Evolutionary conservation across 2,113 vertebrate genomes (phyloP).

Genomic region (Pycnonotus jocosus): DNA sequence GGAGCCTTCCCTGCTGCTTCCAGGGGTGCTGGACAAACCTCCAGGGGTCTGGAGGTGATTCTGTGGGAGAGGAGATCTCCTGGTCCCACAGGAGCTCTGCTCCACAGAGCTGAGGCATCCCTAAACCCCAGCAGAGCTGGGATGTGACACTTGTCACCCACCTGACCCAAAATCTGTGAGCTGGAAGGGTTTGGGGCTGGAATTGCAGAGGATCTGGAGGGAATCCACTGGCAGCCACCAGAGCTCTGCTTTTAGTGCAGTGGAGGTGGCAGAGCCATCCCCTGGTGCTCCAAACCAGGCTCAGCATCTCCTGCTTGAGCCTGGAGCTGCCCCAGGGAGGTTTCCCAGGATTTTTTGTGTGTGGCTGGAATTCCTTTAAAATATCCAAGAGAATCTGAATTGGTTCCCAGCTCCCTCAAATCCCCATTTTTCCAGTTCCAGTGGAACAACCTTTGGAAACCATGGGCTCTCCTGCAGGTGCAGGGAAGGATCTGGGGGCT

Average conservation of each 20-base stretch:
- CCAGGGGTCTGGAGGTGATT: background rate
- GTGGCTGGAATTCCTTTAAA: background rate
- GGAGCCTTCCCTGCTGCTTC: background rate
- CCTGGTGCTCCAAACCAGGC: background rate
- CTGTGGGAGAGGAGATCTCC: background rate
- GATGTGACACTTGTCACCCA: background rate
- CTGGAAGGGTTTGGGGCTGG: background rate
- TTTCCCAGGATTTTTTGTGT: background rate
- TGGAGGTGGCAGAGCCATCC: background rate
- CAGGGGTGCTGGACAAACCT: background rate
- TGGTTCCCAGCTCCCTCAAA: background rate
- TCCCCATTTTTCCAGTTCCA: background rate
- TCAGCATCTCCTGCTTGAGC: background rate
- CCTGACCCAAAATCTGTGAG: background rate
- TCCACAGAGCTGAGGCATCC: background rate
- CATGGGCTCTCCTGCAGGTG: background rate
- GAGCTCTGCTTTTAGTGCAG: background rate
- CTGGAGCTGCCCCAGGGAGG: background rate
- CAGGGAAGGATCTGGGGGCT: background rate
- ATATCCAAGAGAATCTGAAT: background rate
- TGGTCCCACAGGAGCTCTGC: background rate
- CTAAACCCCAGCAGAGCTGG: background rate
- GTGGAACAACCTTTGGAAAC: background rate
- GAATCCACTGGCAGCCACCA: background rate
- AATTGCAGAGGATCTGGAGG: background rate